A percentile compares a stretch with the other conserved stretches of the same genome.
These are phyloP conservation scores for Panurus biarmicus DNA, from an alignment of 2,113 vertebrate species.

Conservation along the genomic window DNA sequence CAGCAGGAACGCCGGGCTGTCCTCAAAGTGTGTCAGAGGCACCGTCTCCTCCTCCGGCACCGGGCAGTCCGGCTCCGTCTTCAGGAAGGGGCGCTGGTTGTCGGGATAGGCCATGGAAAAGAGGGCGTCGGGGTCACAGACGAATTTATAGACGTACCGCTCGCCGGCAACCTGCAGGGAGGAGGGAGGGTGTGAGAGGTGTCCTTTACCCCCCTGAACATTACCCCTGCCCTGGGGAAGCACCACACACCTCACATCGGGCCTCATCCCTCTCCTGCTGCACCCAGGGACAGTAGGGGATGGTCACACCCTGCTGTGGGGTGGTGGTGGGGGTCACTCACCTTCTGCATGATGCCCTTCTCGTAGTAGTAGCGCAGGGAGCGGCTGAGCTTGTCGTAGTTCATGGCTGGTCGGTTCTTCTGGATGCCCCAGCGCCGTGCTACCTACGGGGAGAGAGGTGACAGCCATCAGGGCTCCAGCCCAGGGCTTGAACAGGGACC, in stretches of 20 bases:
- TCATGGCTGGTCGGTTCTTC: slow-evolving; percentile 97
- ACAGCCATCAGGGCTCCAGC: neutral
- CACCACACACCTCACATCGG: accelerated
- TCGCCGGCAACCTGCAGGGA: slow-evolving; percentile 85
- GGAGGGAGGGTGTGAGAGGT: neutral
- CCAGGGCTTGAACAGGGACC: accelerated
- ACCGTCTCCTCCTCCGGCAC: slow-evolving; percentile 84
- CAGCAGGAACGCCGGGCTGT: slow-evolving; percentile 80
- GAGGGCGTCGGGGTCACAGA: slow-evolving; percentile 92
- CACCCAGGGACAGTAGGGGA: neutral
- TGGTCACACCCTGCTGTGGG: accelerated
- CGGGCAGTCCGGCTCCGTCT: slow-evolving; percentile 80
- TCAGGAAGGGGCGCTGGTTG: slow-evolving; percentile 92
- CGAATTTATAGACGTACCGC: slow-evolving; percentile 95
- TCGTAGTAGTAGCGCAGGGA: slow-evolving; percentile 97
- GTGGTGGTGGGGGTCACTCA: neutral
- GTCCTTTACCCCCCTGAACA: neutral
- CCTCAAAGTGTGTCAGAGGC: slow-evolving; percentile 89
- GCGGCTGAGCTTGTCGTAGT: slow-evolving; percentile 96
- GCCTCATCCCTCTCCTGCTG: accelerated
- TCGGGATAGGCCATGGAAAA: slow-evolving; percentile 98
- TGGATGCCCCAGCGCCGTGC: slow-evolving; percentile 96
- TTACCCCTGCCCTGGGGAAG: neutral
- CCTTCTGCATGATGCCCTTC: slow-evolving; percentile 99
- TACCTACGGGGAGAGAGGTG: slow-evolving; percentile 71